These are phyloP conservation scores for Trisateles emortualis DNA, from an alignment of 2,888 invertebrate species.

Conservation along the genomic window DNA sequence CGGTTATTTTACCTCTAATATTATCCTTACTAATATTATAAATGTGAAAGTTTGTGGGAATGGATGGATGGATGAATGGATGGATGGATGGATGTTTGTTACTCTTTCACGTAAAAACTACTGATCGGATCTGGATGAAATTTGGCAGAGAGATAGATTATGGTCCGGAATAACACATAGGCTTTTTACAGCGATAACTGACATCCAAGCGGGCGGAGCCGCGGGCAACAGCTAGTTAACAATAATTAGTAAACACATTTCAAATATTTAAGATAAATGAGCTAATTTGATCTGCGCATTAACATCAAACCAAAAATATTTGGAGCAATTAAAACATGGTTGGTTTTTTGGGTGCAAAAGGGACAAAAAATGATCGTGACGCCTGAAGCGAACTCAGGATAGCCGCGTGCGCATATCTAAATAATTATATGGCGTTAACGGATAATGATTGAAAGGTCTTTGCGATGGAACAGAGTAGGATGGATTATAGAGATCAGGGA, in stretches of 20 bases:
- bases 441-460: conserved; percentile 84
- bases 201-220: too few species aligned
- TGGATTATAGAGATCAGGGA: conserved; percentile 23
- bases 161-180: too few species aligned
- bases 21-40: too few species aligned
- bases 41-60: too few species aligned
- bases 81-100: too few species aligned
- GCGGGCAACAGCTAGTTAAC: not conserved
- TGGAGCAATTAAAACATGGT: conserved; percentile 77
- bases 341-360: conserved; percentile 51
- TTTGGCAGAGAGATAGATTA: too few species aligned
- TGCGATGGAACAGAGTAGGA: conserved; percentile 57
- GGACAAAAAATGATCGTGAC: conserved; percentile 59
- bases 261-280: conserved; percentile 36
- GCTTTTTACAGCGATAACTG: too few species aligned
- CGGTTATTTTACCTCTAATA: too few species aligned
- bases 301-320: conserved; percentile 56
- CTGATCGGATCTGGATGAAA: too few species aligned
- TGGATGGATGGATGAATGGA: too few species aligned
- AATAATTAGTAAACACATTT: not conserved
- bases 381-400: conserved; percentile 71
- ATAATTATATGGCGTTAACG: conserved; percentile 81
- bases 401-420: conserved; percentile 75
- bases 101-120: too few species aligned
- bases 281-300: conserved; percentile 46